Conservation (phyloP, 2,797 vertebrate genomes). For the Myotis vivesi region DNA sequence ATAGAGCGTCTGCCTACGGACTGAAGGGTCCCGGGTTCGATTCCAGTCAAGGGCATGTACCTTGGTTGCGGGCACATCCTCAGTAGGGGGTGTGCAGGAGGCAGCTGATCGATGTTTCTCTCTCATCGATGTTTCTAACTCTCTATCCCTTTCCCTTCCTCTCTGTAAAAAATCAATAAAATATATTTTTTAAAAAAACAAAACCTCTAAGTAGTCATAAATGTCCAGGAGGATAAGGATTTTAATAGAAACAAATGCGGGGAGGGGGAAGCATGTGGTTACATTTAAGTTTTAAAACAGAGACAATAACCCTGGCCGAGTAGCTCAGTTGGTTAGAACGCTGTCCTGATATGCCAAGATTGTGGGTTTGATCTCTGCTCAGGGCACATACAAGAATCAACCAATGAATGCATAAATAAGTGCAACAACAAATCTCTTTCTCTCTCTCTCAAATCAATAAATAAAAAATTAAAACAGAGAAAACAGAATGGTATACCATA, state of each 20-base stretch:
- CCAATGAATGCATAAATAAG: not conserved
- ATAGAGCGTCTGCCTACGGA: no score
- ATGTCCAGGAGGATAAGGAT: not conserved
- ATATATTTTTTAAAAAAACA: no score
- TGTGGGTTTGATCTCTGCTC: not conserved
- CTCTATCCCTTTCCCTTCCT: no score
- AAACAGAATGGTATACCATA: not conserved
- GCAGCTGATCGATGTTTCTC: no score
- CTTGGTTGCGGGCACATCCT: no score
- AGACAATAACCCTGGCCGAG: not conserved
- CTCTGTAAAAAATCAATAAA: no score
- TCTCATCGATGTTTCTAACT: no score
- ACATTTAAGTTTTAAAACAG: slow-evolving; percentile 14
- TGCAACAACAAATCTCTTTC: not conserved
- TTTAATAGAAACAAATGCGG: not conserved
- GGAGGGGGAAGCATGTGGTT: not conserved
- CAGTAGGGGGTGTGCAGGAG: no score
- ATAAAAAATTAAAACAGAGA: not conserved
- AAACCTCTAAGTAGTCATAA: not conserved
- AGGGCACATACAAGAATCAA: not conserved
- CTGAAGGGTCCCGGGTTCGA: no score
- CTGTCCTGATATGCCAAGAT: not conserved
- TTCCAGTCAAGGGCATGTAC: no score
- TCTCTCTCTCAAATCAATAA: not conserved
- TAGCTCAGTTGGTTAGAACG: not conserved